Evolutionary conservation across 2,888 invertebrate genomes (phyloP).

Genomic region (Bimastos eiseni): DNA sequence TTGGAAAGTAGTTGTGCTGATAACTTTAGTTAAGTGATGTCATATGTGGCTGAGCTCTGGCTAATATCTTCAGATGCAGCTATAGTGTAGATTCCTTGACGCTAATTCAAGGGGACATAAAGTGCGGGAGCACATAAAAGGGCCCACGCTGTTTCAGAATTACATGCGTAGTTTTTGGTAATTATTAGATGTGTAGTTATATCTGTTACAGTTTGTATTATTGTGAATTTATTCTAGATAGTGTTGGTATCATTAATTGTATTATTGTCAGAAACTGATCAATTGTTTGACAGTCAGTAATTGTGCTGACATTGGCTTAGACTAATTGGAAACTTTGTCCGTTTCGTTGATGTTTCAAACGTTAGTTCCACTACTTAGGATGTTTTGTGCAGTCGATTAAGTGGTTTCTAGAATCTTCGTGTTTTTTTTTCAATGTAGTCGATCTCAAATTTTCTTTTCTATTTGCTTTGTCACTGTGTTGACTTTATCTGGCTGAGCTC

Average conservation of each 20-base stretch:
- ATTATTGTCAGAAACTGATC: background rate
- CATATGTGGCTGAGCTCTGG: too few relatives aligned
- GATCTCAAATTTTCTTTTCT: background rate
- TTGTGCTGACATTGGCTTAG: background rate
- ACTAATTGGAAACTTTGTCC: background rate
- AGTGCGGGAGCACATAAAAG: too few relatives aligned
- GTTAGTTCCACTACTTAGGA: background rate
- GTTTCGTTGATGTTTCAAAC: background rate
- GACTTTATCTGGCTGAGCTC: background rate
- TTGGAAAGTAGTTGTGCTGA: background rate
- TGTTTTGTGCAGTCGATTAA: background rate
- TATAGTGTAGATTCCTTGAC: background rate
- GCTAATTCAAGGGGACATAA: too few relatives aligned
- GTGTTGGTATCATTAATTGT: background rate
- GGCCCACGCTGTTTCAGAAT: background rate
- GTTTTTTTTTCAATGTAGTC: background rate
- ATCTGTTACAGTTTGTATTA: background rate
- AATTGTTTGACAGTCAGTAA: background rate
- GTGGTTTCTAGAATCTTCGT: background rate
- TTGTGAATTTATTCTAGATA: background rate
- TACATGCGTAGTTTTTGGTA: background rate
- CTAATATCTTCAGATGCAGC: background rate
- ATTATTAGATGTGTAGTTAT: background rate
- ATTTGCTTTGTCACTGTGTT: background rate
- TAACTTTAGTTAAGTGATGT: background rate